These are phyloP conservation scores for Clepsis dumicolana DNA, from an alignment of 2,888 invertebrate species.

Conservation along the genomic window DNA sequence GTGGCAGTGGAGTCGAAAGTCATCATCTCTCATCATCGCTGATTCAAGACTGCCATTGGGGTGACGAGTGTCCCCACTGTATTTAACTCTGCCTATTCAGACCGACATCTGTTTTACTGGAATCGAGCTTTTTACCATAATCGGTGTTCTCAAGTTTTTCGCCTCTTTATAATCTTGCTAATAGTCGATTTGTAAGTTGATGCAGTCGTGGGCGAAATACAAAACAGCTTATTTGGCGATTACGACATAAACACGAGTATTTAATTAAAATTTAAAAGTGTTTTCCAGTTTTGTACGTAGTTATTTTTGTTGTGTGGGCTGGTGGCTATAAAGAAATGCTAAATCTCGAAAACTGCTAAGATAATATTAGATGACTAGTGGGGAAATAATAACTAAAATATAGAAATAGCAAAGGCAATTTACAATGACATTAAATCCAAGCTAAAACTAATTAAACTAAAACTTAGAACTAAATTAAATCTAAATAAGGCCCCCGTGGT, in stretches of 20 bases:
- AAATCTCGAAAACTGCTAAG: neutral
- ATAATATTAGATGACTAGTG: too few relatives aligned
- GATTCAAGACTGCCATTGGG: too few relatives aligned
- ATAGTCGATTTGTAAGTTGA: slow-evolving; percentile 21
- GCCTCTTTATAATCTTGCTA: neutral
- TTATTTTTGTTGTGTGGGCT: neutral
- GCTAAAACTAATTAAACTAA: too few relatives aligned
- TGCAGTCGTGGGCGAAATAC: slow-evolving; percentile 15
- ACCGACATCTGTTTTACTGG: neutral
- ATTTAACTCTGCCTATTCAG: slow-evolving; percentile 1
- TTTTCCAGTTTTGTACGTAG: neutral
- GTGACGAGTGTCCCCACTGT: neutral
- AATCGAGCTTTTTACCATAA: slow-evolving; percentile 2
- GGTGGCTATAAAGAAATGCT: neutral
- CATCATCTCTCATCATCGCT: too few relatives aligned
- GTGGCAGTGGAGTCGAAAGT: too few relatives aligned
- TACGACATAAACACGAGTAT: neutral
- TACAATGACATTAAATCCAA: too few relatives aligned
- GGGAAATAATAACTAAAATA: too few relatives aligned
- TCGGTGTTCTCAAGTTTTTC: neutral
- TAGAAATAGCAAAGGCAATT: too few relatives aligned
- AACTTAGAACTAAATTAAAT: too few relatives aligned
- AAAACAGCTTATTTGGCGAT: slow-evolving; percentile 11
- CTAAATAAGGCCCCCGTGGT: too few relatives aligned
- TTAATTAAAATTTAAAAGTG: slow-evolving; percentile 2